Conservation (phyloP, 2,113 vertebrate genomes). For the Misgurnus anguillicaudatus region DNA sequence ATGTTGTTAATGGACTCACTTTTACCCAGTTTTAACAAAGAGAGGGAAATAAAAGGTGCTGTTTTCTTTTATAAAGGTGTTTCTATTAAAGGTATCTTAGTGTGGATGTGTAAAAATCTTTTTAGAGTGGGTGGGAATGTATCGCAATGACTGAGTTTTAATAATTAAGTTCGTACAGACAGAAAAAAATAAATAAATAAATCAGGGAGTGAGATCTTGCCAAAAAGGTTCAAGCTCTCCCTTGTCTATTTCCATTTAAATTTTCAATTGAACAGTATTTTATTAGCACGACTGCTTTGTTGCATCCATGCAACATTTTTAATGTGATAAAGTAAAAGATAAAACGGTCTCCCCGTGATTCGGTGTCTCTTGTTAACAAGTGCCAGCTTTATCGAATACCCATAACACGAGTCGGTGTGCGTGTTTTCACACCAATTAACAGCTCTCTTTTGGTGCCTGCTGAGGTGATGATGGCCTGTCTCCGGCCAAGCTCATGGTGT, state of each 20-base stretch:
- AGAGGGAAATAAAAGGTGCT: conserved; percentile 52
- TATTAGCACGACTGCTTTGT: no score
- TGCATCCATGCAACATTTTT: no score
- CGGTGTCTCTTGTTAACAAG: conserved; percentile 73
- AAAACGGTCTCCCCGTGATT: conserved; percentile 60
- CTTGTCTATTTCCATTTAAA: no score
- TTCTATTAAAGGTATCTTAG: conserved; percentile 19
- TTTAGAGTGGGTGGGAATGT: conserved; percentile 32
- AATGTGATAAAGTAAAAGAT: no score
- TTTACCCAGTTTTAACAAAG: conserved; percentile 30
- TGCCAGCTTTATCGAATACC: conserved; percentile 61
- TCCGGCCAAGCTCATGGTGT: conserved; percentile 50
- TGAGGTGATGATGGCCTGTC: conserved; percentile 71
- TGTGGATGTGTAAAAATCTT: not conserved
- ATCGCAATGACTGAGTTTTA: conserved; percentile 64
- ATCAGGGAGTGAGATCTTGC: no score
- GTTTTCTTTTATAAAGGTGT: conserved; percentile 57
- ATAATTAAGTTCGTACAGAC: conserved; percentile 60
- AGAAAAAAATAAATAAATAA: not conserved
- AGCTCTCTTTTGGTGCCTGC: conserved; percentile 68
- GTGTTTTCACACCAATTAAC: conserved; percentile 76
- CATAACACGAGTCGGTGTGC: conserved; percentile 59
- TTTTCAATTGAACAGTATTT: no score
- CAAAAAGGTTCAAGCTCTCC: no score
- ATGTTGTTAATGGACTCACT: conserved; percentile 44